Percentiles rank a stretch among this genome's conserved stretches.
These are phyloP conservation scores for Furcula furcula DNA, from an alignment of 2,888 invertebrate genomes.

Conservation along the genomic window DNA sequence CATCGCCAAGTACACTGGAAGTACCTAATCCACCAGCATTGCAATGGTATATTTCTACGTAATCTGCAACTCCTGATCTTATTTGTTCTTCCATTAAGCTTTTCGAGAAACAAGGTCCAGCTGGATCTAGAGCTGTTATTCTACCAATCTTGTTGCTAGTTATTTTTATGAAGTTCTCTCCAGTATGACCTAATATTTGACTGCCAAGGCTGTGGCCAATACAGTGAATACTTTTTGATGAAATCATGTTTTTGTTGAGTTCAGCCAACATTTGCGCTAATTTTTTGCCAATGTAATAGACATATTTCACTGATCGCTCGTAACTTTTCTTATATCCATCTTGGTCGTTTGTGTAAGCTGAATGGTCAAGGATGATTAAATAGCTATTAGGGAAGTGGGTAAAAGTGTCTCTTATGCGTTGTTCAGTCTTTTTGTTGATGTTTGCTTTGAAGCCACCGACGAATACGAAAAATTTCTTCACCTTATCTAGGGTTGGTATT, in stretches of 20 bases:
- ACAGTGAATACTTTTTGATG: conserved; percentile 57
- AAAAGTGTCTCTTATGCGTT: conserved; percentile 58
- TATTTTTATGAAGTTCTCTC: conserved; percentile 45
- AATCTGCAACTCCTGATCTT: conserved; percentile 77
- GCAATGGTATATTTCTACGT: conserved; percentile 83
- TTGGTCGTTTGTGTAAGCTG: conserved; percentile 60
- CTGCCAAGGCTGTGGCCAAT: conserved; percentile 70
- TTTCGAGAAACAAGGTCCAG: conserved; percentile 70
- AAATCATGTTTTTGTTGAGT: conserved; percentile 49
- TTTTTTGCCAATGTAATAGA: conserved; percentile 65
- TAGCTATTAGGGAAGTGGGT: conserved; percentile 59
- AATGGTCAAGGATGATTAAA: conserved; percentile 70
- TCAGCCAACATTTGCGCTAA: conserved; percentile 52
- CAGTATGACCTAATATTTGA: conserved; percentile 63
- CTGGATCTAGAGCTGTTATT: conserved; percentile 69
- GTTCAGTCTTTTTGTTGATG: conserved; percentile 60
- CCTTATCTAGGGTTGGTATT: conserved; percentile 45
- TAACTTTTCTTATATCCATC: conserved; percentile 60
- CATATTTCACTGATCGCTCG: conserved; percentile 63
- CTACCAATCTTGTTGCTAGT: conserved; percentile 54
- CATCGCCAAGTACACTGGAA: conserved; percentile 73
- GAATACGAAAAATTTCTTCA: conserved; percentile 56
- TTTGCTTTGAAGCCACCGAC: conserved; percentile 66
- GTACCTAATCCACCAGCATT: conserved; percentile 79
- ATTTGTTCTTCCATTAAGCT: conserved; percentile 67